Base-by-base conservation (phyloP, 1,140 invertebrate species). In the Orussus abietinus region DNA sequence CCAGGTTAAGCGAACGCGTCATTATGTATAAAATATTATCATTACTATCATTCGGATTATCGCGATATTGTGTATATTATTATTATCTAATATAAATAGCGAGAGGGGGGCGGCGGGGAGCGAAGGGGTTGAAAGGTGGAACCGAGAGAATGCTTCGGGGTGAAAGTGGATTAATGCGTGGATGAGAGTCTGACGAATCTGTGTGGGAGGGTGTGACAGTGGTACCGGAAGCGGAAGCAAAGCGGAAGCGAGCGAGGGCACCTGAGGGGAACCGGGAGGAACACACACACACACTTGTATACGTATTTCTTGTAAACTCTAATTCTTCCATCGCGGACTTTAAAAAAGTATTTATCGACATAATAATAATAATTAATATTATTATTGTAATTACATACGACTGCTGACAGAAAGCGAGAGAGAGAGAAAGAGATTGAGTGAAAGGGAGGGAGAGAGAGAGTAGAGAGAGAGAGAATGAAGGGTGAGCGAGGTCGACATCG, bases 221-320 rank as follows among this genome's bases (percentile, higher is more conserved):
- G 32, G 39, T 28, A 26, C 38, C 10, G 20, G 22, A 11, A 13
- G 21, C 38, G 32, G 14, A 42, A 29, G 43, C 45, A 47, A n/a
- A n/a, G 39, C 37, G 18, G 36, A 19, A 41, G 53, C 46, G 41
- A 45, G 49, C 39, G 58, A 54, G 49, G 44, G 49, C 49, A 22
- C 37, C 52, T 43, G 42, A 40, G 41, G 45, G 40, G 45, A 51
- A 45, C 48, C 41, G 45, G 40, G 34, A 36, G 25, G 49, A 30
- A 46, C 35, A 47, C 37, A 47, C 42, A 51, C 38, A 66, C 59
- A 69, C 64, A 72, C 68, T 72, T 72, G 71, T 74, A 74, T 74
- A 74, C 71, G 71, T 72, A 74, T 71, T 69, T 72, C 67, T 72
- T 72, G 66, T 72, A 71, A 69, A 74, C 68, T 68, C 66, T 69